These are phyloP conservation scores for Platorchestia sp. DNA, from an alignment of 1,140 invertebrate genomes.

Conservation along the genomic window DNA sequence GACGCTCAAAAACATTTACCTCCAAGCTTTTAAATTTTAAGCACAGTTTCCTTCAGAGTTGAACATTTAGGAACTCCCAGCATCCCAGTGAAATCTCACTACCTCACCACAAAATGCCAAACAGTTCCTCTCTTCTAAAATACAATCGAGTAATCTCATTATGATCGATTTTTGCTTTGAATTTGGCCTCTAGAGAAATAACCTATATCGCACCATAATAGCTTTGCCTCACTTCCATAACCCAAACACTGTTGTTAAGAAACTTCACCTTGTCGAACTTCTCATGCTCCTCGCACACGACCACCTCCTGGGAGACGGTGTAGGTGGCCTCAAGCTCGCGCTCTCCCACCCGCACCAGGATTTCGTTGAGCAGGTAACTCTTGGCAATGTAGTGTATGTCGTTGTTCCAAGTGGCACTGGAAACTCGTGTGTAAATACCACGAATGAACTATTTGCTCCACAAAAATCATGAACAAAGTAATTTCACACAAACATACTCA, in stretches of 20 bases:
- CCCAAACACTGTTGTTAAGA: not conserved
- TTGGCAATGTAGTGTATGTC: conserved; percentile 85
- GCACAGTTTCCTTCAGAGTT: too few relatives aligned
- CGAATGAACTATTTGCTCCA: not conserved
- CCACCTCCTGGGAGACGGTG: conserved; percentile 56
- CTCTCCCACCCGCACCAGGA: conserved; percentile 90
- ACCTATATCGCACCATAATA: not conserved
- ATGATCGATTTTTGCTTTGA: too few relatives aligned
- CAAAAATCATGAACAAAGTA: not conserved
- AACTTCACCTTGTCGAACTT: conserved; percentile 75
- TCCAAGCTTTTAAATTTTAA: too few relatives aligned
- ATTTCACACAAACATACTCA: not conserved
- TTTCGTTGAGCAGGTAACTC: conserved; percentile 87
- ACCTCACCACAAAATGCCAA: too few relatives aligned
- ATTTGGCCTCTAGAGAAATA: too few relatives aligned
- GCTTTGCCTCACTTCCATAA: not conserved
- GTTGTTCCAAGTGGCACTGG: conserved; percentile 88
- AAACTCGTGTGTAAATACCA: not conserved
- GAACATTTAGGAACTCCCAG: too few relatives aligned
- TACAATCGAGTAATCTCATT: too few relatives aligned
- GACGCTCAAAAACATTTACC: too few relatives aligned
- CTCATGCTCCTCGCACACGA: conserved; percentile 76
- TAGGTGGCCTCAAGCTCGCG: conserved; percentile 77
- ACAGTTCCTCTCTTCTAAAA: too few relatives aligned
- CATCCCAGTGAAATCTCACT: too few relatives aligned